Percentiles rank a stretch among this genome's conserved stretches.
Evolutionary conservation across 2,113 vertebrate species (phyloP).

Genomic region (Puma concolor): DNA sequence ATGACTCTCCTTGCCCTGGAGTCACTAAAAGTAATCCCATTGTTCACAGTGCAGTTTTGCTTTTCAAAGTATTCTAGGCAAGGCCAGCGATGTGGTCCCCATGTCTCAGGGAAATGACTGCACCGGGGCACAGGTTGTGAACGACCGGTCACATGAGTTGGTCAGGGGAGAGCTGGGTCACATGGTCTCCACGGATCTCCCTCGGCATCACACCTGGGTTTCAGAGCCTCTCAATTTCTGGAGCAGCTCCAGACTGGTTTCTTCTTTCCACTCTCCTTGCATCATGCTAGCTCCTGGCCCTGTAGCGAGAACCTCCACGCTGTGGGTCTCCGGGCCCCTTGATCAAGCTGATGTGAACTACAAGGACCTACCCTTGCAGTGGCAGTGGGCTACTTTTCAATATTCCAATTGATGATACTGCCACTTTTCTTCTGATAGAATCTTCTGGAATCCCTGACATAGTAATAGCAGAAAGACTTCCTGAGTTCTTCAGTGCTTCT

Average conservation of each 20-base stretch:
- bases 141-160: accelerated
- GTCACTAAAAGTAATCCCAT: background rate
- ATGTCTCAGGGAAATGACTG: background rate
- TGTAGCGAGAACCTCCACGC: background rate
- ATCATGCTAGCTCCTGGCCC: background rate
- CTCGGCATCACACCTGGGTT: background rate
- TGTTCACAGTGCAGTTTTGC: background rate
- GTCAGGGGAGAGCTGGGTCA: background rate
- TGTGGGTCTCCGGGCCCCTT: accelerated
- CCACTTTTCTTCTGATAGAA: background rate
- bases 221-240: background rate
- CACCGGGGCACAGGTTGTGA: too few species aligned
- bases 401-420: too few species aligned
- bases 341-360: background rate
- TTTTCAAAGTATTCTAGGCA: background rate
- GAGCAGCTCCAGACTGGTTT: background rate
- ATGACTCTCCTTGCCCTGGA: accelerated
- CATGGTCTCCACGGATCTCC: accelerated
- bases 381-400: background rate
- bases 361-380: background rate
- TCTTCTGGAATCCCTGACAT: background rate
- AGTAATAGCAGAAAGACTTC: background rate
- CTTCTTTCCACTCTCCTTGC: background rate
- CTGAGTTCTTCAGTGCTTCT: background rate
- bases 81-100: background rate